phyloP scores from a whole-genome alignment of 2,113 vertebrate species.

The Eurystomus gularis region DNA sequence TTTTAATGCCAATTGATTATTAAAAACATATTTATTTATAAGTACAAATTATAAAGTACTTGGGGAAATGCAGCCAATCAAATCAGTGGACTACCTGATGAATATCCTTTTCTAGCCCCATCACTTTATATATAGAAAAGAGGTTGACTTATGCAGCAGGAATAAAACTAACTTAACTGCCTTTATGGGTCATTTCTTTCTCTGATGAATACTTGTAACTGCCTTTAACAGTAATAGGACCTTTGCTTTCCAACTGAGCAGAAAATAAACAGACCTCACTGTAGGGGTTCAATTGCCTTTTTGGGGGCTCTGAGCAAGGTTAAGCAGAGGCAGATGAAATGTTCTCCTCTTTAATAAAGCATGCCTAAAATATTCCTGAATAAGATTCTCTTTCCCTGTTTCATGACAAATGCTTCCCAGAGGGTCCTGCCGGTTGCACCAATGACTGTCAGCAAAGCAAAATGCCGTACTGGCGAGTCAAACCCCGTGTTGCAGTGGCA shows the following conservation, averaged over 20 bases:
- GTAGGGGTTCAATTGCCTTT: slow-evolving; percentile 25
- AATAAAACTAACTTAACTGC: slow-evolving; percentile 63
- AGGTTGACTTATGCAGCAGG: slow-evolving; percentile 52
- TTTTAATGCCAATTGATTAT: slow-evolving; percentile 72
- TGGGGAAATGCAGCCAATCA: background rate
- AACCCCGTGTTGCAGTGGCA: background rate
- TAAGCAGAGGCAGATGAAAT: background rate
- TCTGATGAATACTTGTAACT: slow-evolving; percentile 68
- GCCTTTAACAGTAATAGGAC: slow-evolving; percentile 43
- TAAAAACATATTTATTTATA: slow-evolving; percentile 66
- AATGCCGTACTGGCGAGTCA: background rate
- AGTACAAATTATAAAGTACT: slow-evolving; percentile 55
- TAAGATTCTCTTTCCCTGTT: background rate
- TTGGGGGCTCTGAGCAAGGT: slow-evolving; percentile 27
- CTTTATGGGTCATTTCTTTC: slow-evolving; percentile 69
- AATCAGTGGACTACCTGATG: slow-evolving; percentile 13
- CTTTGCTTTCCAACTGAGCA: slow-evolving; percentile 58
- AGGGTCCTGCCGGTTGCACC: background rate
- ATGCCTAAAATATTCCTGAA: background rate
- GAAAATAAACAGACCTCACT: slow-evolving; percentile 42
- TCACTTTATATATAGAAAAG: slow-evolving; percentile 61
- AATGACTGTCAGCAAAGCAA: background rate
- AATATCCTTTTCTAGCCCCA: slow-evolving; percentile 44
- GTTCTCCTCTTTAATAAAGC: background rate
- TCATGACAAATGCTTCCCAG: background rate